Evolutionary conservation across 2,797 vertebrate species (phyloP).

Genomic region (Danio aesculapii): DNA sequence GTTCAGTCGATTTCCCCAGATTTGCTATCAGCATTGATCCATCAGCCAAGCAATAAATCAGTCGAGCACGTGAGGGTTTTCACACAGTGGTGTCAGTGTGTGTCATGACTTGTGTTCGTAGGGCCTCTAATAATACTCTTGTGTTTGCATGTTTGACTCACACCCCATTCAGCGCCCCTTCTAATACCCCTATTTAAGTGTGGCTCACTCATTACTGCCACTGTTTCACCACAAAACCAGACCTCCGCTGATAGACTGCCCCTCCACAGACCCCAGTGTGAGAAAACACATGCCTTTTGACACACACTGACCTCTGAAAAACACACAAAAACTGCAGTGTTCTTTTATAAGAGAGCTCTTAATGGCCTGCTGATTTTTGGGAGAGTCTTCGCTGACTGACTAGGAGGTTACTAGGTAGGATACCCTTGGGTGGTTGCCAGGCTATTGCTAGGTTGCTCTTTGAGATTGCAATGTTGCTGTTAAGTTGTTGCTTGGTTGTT

Average conservation of each 20-base stretch:
- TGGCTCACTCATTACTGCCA: constrained; percentile 25
- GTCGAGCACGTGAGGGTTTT: not conserved
- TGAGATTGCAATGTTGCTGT: not conserved
- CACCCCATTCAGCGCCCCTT: constrained; percentile 22
- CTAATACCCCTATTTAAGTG: constrained; percentile 21
- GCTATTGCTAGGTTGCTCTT: not conserved
- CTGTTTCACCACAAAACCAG: constrained; percentile 40
- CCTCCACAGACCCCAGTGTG: constrained; percentile 1
- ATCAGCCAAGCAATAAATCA: constrained; percentile 16
- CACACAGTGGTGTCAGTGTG: not conserved
- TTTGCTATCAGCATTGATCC: not conserved
- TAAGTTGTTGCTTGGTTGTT: not conserved
- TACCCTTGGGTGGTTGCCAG: not conserved
- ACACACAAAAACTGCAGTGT: not conserved
- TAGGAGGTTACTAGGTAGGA: not conserved
- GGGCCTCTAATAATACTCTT: constrained; percentile 2
- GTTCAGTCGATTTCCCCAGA: not conserved
- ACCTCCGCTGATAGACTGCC: constrained; percentile 32
- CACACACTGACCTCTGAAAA: not conserved
- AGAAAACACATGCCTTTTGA: constrained; percentile 16
- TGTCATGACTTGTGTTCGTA: constrained; percentile 13
- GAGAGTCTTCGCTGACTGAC: too few species aligned
- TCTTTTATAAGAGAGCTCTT: not conserved
- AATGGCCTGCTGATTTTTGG: not conserved
- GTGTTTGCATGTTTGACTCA: constrained; percentile 14